Evolutionary conservation across 2,797 vertebrate species (phyloP), one percentile per base, ranked within the genome.

Genomic region (Myotis findleyi): DNA sequence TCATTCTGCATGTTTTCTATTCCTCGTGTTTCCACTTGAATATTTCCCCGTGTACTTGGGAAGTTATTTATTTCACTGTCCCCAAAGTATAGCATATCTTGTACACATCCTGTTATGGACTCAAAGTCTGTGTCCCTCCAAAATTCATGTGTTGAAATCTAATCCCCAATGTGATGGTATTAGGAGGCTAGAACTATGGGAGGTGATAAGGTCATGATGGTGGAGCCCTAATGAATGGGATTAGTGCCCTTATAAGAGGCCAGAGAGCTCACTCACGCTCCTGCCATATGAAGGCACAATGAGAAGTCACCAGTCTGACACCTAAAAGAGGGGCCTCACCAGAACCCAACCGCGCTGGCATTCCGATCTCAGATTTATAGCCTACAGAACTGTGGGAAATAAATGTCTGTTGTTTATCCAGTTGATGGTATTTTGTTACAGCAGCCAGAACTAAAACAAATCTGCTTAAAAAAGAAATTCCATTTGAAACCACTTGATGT

Each of bases 221-320:
- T 3, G 0, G 53, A 47, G 23, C 13, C 30, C 13, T 64, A 30
- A 2, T 38, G 33, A 85, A 38, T 3, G 20, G 59, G 14, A 83
- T 76, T 20, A 69, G 59, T 25, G n/a, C 20, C 33, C 17, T 79
- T 80, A 18, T 44, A 73, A 66, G 27, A 23, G 12, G 7, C 44
- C 36, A 11, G 33, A n/a, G 10, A 59, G n/a, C 71, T 23, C 57
- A 25, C 86, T 68, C 38, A 23, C 41, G 25, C 38, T 77, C n/a
- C 36, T 51, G 33, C 71, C 7, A 4, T 13, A 12, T 27, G 59
- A 77, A 76, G 27, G n/a, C 1, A 33, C 5, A 76, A 16, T 33
- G 76, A 51, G 21, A 41, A 82, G 25, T 10, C 0, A 0, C 30
- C 9, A 1, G 2, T 66, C 2, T 2, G 9, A 0, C 25, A 33